A percentile compares a stretch with the other conserved stretches of the same genome.
Conservation (phyloP, 2,888 invertebrate species). For the Phyto melanocephala region DNA sequence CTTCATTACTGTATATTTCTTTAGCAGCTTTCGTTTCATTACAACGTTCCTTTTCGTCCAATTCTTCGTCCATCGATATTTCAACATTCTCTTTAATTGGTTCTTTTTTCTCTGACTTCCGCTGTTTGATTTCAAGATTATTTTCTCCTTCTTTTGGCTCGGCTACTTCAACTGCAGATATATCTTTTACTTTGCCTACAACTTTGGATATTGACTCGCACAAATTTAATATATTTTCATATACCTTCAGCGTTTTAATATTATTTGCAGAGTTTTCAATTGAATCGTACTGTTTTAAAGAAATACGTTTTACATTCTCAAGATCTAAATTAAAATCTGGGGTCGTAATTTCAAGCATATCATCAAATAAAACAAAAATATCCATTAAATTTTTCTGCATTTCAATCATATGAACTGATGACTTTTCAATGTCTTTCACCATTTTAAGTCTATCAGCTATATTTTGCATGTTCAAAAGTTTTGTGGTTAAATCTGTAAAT, state of each 20-base stretch:
- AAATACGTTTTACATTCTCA: slow-evolving; percentile 38
- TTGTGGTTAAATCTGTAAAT: slow-evolving; percentile 9
- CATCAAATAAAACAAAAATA: slow-evolving; percentile 59
- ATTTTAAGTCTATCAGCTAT: slow-evolving; percentile 19
- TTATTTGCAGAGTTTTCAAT: slow-evolving; percentile 46
- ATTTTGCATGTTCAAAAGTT: slow-evolving; percentile 37
- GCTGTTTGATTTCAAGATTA: too few relatives aligned
- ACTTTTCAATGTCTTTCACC: slow-evolving; percentile 36
- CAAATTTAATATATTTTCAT: slow-evolving; percentile 35
- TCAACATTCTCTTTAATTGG: background rate
- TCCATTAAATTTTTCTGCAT: slow-evolving; percentile 74
- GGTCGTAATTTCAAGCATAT: slow-evolving; percentile 44
- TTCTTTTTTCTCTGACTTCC: too few relatives aligned
- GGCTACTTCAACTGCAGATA: background rate
- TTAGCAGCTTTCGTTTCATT: too few relatives aligned
- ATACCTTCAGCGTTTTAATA: slow-evolving; percentile 36
- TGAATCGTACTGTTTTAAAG: slow-evolving; percentile 47
- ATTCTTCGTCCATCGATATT: background rate
- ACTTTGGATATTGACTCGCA: slow-evolving; percentile 17
- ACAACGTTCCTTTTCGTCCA: too few relatives aligned
- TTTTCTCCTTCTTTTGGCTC: background rate
- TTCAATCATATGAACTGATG: slow-evolving; percentile 65
- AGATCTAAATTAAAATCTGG: slow-evolving; percentile 25
- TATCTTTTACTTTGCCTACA: background rate
- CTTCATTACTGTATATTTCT: too few relatives aligned